Evolutionary conservation across 2,888 invertebrate genomes (phyloP).

Genomic region (Onthophagus sagittarius): DNA sequence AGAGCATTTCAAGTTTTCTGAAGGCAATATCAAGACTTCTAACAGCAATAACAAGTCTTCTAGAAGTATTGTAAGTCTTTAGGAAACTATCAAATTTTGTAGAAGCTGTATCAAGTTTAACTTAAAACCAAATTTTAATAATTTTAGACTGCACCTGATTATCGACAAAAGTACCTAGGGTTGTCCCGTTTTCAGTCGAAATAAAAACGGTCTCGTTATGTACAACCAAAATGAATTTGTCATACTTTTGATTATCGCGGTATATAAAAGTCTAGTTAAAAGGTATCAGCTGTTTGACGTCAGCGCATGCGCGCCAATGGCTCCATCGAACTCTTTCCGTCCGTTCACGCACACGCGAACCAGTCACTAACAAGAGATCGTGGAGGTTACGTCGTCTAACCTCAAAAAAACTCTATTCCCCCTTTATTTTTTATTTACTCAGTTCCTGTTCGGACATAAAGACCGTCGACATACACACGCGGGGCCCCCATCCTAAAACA

Average conservation of each 20-base stretch:
- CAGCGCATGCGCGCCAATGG: conserved; percentile 32
- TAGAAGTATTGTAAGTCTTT: too few species aligned
- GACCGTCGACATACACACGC: neutral
- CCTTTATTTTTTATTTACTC: conserved; percentile 36
- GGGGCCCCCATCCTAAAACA: neutral
- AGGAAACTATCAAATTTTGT: too few species aligned
- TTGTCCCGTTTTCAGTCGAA: too few species aligned
- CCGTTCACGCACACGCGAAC: conserved; percentile 23
- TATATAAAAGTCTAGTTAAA: neutral
- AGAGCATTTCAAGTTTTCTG: too few species aligned
- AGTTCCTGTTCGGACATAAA: neutral
- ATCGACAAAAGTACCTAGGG: too few species aligned
- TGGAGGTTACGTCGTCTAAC: conserved; percentile 32
- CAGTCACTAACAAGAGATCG: conserved; percentile 39
- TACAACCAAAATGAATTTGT: neutral
- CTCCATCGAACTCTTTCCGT: conserved; percentile 28
- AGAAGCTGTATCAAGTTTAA: too few species aligned
- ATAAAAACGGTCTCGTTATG: too few species aligned
- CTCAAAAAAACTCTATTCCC: conserved; percentile 31
- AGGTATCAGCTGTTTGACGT: conserved; percentile 38
- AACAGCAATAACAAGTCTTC: too few species aligned
- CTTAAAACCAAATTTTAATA: too few species aligned
- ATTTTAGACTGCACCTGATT: too few species aligned
- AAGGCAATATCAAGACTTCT: too few species aligned
- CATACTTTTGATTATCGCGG: neutral